Percentiles rank a stretch among this genome's conserved stretches.
Conservation (phyloP, 2,888 invertebrate species). For the Callyntrura sp. region DNA sequence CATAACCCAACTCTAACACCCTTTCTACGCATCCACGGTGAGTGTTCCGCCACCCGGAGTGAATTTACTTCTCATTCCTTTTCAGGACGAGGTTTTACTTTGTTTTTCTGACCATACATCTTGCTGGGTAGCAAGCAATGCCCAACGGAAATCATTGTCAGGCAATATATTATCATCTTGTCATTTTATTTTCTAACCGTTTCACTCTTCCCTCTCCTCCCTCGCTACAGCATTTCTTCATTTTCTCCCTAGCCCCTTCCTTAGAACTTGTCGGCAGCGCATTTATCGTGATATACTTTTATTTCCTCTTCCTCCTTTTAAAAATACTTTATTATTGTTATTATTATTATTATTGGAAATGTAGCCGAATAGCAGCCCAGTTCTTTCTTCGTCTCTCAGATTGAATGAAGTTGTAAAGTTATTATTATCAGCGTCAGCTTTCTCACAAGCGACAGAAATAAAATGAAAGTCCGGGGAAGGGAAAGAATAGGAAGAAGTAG, state of each 20-base stretch:
- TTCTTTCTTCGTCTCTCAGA: conserved; percentile 29
- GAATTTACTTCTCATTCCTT: conserved; percentile 36
- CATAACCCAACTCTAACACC: neutral
- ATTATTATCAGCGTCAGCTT: conserved; percentile 64
- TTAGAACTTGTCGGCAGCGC: conserved; percentile 59
- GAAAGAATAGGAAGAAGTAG: conserved; percentile 41
- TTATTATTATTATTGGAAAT: too few relatives aligned
- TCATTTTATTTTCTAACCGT: conserved; percentile 62
- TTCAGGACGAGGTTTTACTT: neutral
- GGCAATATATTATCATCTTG: conserved; percentile 69
- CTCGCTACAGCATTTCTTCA: neutral
- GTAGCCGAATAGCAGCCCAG: conserved; percentile 7
- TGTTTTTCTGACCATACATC: conserved; percentile 11
- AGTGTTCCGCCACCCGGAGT: neutral
- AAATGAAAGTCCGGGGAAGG: conserved; percentile 35
- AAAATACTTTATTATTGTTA: conserved; percentile 48
- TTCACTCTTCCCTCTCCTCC: conserved; percentile 28
- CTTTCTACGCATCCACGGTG: neutral
- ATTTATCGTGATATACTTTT: conserved; percentile 44
- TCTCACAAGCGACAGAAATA: conserved; percentile 49
- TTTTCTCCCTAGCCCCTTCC: conserved; percentile 20
- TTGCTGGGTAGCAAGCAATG: neutral
- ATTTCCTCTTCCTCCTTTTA: conserved; percentile 53
- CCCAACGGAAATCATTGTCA: conserved; percentile 74
- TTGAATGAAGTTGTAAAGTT: conserved; percentile 69